Evolutionary conservation across 2,888 invertebrate genomes (phyloP), one percentile per base, ranked within the genome.

Genomic region (Gibbula magus): DNA sequence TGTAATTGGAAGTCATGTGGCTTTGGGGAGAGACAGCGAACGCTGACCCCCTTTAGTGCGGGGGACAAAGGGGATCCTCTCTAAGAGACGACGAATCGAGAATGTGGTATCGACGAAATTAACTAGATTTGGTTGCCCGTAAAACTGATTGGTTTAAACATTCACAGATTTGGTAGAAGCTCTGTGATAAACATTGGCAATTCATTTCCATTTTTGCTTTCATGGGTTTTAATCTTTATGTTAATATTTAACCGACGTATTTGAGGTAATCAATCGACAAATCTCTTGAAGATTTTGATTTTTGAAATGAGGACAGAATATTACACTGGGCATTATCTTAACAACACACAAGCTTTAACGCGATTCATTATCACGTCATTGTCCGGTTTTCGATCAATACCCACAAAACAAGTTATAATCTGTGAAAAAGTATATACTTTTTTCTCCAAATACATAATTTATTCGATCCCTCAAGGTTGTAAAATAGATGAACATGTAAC

Each of bases 1-100:
- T 61, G 70, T 70, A 70, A 70, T 70, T 70, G 70, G 70, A 70
- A 70, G 70, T 70, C 70, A 70, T 70, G 70, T 32, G 39, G 32
- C 70, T 70, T 20, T 32, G n/a, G 70, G 70, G 70, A 70, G 70
- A 70, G 25, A 35, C n/a, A 70, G 29, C 70, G 70, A 70, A 70
- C 35, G 70, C 35, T 70, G 70, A 70, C 70, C 39, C 39, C 35
- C 70, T 39, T 39, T 32, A 32, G 16, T 35, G 20, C 70, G 32
- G 32, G 70, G 70, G 25, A 70, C 70, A 70, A 70, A 70, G 70
- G 70, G 70, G 70, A 70, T 35, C 20, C 35, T 35, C 25, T 56
- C 56, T 2, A 20, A 22, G 22, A 20, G 18, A 20, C 70, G 35
- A 35, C 70, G 70, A 70, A 70, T 70, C 70, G 35, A 18, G 39